A percentile compares a stretch with the other conserved stretches of the same genome.
phyloP scores from a whole-genome alignment of 2,113 vertebrate species.

The Triplophysa rosa region DNA sequence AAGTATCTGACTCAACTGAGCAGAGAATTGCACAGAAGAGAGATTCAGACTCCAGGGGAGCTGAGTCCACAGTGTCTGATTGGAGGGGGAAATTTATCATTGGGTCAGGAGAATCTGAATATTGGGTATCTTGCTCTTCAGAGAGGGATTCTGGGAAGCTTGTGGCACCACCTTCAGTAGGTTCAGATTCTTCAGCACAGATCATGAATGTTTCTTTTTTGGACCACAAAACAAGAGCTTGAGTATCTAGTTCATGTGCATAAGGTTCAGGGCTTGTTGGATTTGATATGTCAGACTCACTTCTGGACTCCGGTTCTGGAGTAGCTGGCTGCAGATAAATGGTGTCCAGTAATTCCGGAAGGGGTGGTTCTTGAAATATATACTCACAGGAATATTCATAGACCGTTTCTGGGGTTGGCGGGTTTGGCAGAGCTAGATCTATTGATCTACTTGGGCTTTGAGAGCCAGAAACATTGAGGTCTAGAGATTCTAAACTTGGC shows the following conservation, averaged over 20 bases:
- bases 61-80: conserved; percentile 50
- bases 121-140: conserved; percentile 62
- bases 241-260: conserved; percentile 34
- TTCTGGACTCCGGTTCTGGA: conserved; percentile 45
- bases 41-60: conserved; percentile 41
- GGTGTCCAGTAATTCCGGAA: conserved; percentile 70
- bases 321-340: conserved; percentile 55
- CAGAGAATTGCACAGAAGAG: conserved; percentile 50
- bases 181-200: conserved; percentile 12
- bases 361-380: conserved; percentile 70
- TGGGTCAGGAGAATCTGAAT: conserved; percentile 56
- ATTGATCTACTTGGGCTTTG: conserved; percentile 43
- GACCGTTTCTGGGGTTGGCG: conserved; percentile 52
- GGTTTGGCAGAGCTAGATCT: conserved; percentile 46
- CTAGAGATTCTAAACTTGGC: conserved; percentile 50
- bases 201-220: conserved; percentile 41
- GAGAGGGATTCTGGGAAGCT: conserved; percentile 60
- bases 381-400: conserved; percentile 55
- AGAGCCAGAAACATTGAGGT: conserved; percentile 47
- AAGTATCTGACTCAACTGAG: conserved; percentile 51
- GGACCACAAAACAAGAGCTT: conserved; percentile 51
- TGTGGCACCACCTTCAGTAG: conserved; percentile 16
- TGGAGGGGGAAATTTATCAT: conserved; percentile 52
- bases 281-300: conserved; percentile 26
- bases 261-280: conserved; percentile 32